Conservation (phyloP, 2,888 invertebrate genomes). For the Sipha maydis region DNA sequence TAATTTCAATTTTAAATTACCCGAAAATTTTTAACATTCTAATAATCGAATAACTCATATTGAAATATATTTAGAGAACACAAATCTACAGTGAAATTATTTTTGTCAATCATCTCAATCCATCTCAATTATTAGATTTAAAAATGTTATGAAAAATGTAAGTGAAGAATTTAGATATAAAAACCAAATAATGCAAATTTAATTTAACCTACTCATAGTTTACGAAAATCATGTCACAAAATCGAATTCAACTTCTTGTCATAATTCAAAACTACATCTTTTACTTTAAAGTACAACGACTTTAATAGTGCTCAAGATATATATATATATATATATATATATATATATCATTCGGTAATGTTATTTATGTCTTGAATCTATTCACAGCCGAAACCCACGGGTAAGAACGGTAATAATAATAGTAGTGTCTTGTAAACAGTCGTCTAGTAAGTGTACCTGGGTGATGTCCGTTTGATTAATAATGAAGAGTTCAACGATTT, state of each 20-base stretch:
- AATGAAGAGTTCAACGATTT: slow-evolving; percentile 33
- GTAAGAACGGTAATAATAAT: slow-evolving; percentile 40
- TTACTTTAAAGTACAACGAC: background rate
- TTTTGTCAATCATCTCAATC: no score
- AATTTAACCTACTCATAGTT: no score
- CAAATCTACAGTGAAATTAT: no score
- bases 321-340: background rate
- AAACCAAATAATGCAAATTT: no score
- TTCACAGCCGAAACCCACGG: slow-evolving; percentile 32
- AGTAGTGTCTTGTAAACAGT: slow-evolving; percentile 34
- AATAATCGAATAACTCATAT: no score
- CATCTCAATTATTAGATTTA: no score
- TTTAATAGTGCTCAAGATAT: slow-evolving; percentile 12
- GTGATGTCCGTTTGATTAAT: slow-evolving; percentile 49
- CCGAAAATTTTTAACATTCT: no score
- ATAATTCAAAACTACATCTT: background rate
- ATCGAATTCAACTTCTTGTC: background rate
- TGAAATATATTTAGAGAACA: no score
- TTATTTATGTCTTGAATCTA: slow-evolving; percentile 17
- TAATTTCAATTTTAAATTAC: no score
- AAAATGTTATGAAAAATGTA: no score
- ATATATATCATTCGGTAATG: background rate
- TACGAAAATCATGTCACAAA: background rate
- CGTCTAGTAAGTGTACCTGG: slow-evolving; percentile 12
- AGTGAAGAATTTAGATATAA: no score